Percentiles rank a stretch among this genome's conserved stretches.
These are phyloP conservation scores for Ciconia maguari DNA, from an alignment of 2,113 vertebrate species.

Conservation along the genomic window DNA sequence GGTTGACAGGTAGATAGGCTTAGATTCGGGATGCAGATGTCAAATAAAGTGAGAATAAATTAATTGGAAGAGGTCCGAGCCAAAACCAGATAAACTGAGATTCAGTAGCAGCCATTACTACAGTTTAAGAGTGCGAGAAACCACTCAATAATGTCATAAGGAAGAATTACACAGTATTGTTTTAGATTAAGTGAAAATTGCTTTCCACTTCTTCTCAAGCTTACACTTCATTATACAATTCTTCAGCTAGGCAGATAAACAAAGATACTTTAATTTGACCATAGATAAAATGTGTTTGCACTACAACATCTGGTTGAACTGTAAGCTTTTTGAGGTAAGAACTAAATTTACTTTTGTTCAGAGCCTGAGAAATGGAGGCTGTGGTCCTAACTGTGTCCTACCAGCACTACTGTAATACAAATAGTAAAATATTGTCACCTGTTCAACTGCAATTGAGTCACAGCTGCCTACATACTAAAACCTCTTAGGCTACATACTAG, in stretches of 20 bases:
- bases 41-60: not conserved
- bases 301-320: not conserved
- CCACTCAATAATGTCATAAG: not conserved
- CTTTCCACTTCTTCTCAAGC: not conserved
- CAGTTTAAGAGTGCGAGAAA: not conserved
- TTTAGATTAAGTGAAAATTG: not conserved
- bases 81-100: not conserved
- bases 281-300: not conserved
- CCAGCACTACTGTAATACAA: not conserved
- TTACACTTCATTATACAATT: not conserved
- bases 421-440: not conserved
- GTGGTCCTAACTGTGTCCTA: not conserved
- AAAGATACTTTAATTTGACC: not conserved
- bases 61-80: not conserved
- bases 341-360: not conserved
- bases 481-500: not conserved
- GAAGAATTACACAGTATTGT: not conserved
- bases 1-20: not conserved
- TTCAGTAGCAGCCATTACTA: not conserved
- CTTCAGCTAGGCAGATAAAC: not conserved
- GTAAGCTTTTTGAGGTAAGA: not conserved
- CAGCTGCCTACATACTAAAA: not conserved
- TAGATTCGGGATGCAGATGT: not conserved
- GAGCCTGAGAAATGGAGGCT: not conserved
- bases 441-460: not conserved